These are phyloP conservation scores for Pangasius krempfi DNA, from an alignment of 2,797 vertebrate species.

Conservation along the genomic window DNA sequence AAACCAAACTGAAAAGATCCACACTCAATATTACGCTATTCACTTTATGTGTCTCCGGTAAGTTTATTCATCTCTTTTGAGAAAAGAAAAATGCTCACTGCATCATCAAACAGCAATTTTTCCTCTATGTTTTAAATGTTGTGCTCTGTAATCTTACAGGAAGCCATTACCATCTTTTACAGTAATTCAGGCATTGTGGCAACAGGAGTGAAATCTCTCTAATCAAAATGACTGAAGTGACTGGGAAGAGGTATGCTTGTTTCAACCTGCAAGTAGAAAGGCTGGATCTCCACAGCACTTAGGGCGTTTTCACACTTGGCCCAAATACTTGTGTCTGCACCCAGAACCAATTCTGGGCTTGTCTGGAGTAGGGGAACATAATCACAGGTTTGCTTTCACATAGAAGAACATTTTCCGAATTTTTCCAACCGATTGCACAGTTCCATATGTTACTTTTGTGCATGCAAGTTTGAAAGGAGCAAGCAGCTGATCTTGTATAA, in stretches of 20 bases:
- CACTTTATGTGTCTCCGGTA: neutral
- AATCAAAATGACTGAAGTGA: constrained; percentile 15
- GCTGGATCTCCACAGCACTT: neutral
- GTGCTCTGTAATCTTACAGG: constrained; percentile 14
- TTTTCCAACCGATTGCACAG: too few species aligned
- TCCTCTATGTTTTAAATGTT: neutral
- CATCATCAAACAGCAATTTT: neutral
- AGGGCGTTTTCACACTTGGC: constrained; percentile 9
- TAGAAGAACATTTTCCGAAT: neutral
- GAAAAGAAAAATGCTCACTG: neutral
- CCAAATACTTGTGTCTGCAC: constrained; percentile 19
- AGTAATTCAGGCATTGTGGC: neutral
- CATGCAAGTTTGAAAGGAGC: neutral
- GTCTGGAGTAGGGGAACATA: neutral
- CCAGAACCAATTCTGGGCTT: constrained; percentile 7
- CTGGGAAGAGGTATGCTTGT: constrained; percentile 10
- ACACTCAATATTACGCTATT: neutral
- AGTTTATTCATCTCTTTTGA: neutral
- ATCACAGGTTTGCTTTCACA: neutral
- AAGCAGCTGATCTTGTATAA: neutral
- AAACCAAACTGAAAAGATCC: neutral
- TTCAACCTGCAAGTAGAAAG: constrained; percentile 7
- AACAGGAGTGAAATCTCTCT: neutral
- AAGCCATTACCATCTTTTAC: neutral
- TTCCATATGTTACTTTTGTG: neutral